Percentiles rank a stretch among this genome's conserved stretches.
phyloP scores from a whole-genome alignment of 1,140 invertebrate species.

The Cardiocondyla obscurior region DNA sequence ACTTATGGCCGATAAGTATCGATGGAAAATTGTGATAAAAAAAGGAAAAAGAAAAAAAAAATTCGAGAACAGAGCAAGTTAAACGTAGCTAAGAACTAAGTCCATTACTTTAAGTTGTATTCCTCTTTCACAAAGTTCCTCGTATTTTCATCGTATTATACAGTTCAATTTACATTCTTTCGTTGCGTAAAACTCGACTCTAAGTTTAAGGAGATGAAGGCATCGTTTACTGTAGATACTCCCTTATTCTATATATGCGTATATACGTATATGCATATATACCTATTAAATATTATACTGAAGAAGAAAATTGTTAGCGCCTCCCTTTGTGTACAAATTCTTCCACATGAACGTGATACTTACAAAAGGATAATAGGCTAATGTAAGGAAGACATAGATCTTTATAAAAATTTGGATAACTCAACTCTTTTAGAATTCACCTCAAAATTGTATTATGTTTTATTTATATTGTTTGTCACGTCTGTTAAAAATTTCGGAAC shows the following conservation, averaged over 20 bases:
- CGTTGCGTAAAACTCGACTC: constrained; percentile 9
- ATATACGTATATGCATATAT: not conserved
- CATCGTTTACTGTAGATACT: constrained; percentile 64
- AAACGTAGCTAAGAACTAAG: constrained; percentile 5
- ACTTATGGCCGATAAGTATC: not conserved
- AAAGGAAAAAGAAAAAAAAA: not conserved
- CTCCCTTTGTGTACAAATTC: constrained; percentile 25
- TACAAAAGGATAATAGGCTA: constrained; percentile 58
- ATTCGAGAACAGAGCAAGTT: constrained; percentile 3
- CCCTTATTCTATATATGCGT: constrained; percentile 7
- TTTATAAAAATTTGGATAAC: not conserved
- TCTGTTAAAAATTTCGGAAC: not conserved
- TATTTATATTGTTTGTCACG: not conserved
- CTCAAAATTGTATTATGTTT: not conserved
- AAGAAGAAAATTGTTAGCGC: constrained; percentile 43
- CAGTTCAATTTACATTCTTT: constrained; percentile 21
- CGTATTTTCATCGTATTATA: constrained; percentile 6
- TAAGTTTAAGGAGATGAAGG: constrained; percentile 35
- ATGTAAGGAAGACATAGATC: constrained; percentile 19
- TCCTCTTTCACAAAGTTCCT: constrained; percentile 24
- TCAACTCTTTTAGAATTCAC: not conserved
- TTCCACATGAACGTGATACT: constrained; percentile 65
- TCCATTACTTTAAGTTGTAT: constrained; percentile 35
- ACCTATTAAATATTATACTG: constrained; percentile 28
- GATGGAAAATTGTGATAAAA: constrained; percentile 47